Evolutionary conservation across 2,113 vertebrate species (phyloP), one percentile per base, ranked within the genome.

Genomic region (Tautogolabrus adspersus): DNA sequence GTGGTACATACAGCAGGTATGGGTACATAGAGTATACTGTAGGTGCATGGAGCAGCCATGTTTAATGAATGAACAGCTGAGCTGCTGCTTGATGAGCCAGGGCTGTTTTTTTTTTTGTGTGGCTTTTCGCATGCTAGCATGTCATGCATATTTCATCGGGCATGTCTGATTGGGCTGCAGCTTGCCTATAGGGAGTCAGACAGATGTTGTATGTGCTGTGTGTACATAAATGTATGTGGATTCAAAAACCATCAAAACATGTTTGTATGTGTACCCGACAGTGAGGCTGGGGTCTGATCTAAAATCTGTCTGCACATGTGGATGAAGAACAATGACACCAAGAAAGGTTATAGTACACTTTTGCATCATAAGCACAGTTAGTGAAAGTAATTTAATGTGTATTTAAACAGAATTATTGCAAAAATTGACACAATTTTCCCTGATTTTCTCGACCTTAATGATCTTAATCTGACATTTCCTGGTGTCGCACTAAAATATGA

Each of bases 41-140:
- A 84, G 69, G 70, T 81, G 82, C 65, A 71, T n/a, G 55, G 66
- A 61, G 52, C 54, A 51, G 63, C 69, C 80, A 89, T 89, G 87
- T 84, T 81, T 89, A 87, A 89, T 89, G 61, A 76, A 91, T 86
- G 87, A 91, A 87, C 83, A 87, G 81, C 87, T 82, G 82, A 87
- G 75, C 72, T 44, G 23, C 72, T 70, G 76, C 66, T 86, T 75
- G 73, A 80, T 42, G 82, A 87, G 58, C 64, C 49, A 49, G 83
- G 40, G 21, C 10, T 26, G 26, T 30, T 0, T 60, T 66, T 72
- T 76, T 13, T 30, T 0, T 60, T 66, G 69, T 76, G 73, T 84
- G 66, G 89, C 83, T 84, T 78, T 73, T 87, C 79, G 75, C 85
- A 87, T 83, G 69, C 62, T 74, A 77, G 75, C 23, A 47, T 77